A percentile compares a stretch with the other conserved stretches of the same genome.
Evolutionary conservation across 2,113 vertebrate species (phyloP).

Genomic region (human (Homo sapiens)): DNA sequence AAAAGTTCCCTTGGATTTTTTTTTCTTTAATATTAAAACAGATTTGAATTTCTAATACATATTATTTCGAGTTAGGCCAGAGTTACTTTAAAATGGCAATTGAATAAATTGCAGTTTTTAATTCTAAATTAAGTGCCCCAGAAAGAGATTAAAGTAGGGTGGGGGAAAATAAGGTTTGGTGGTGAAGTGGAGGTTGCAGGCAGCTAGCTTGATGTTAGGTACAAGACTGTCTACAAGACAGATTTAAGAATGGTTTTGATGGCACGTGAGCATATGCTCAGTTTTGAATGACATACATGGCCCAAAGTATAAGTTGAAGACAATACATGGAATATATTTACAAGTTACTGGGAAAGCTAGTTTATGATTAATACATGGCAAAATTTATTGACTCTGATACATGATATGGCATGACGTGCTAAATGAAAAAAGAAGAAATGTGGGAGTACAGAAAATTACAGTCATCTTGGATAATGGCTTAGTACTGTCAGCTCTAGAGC

Average conservation of each 20-base stretch:
- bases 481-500: neutral
- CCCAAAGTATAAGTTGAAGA: neutral
- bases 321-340: neutral
- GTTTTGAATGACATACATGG: neutral
- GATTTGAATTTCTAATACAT: neutral
- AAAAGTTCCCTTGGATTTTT: neutral
- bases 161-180: neutral
- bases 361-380: constrained; percentile 44
- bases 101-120: neutral
- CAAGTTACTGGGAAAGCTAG: neutral
- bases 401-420: neutral
- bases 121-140: neutral
- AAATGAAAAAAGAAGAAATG: neutral
- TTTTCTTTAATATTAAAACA: neutral
- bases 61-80: neutral
- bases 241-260: neutral
- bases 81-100: neutral
- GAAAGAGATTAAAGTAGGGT: neutral
- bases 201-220: neutral
- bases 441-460: fast-evolving
- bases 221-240: neutral
- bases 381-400: neutral
- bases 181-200: neutral
- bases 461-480: constrained; percentile 48
- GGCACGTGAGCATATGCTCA: neutral